Evolutionary conservation across 2,888 invertebrate species (phyloP).

Genomic region (Homarus gammarus): DNA sequence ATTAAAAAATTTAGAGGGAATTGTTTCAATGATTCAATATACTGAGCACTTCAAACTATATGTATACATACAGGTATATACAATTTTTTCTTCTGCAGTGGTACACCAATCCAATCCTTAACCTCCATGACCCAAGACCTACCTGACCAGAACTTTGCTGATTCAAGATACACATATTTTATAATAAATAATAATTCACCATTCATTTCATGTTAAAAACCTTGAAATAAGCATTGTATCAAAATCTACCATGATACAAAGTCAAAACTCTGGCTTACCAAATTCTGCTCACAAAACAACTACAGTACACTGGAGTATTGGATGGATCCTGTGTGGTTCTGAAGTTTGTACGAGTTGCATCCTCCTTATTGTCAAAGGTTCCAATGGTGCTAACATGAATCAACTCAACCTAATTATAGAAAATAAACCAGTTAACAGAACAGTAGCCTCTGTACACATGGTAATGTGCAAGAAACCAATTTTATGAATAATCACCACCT

Average conservation of each 20-base stretch:
- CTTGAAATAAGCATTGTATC: background rate
- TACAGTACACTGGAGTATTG: slow-evolving; percentile 1
- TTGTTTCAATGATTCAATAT: background rate
- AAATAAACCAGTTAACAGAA: background rate
- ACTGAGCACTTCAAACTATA: slow-evolving; percentile 1
- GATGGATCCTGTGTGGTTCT: slow-evolving; percentile 1
- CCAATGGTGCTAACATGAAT: background rate
- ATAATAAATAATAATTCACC: background rate
- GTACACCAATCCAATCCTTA: background rate
- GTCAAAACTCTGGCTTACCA: background rate
- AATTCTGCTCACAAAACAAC: background rate
- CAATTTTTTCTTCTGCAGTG: background rate
- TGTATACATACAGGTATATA: background rate
- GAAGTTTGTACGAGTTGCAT: slow-evolving; percentile 13
- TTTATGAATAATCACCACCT: background rate
- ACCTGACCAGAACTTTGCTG: background rate
- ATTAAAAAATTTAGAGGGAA: background rate
- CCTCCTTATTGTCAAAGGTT: slow-evolving; percentile 18
- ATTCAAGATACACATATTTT: background rate
- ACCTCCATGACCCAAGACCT: background rate
- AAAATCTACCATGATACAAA: background rate
- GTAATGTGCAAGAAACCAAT: background rate
- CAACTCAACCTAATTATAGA: background rate
- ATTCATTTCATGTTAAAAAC: background rate
- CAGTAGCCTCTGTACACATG: no score